Base-by-base conservation (phyloP, 2,797 vertebrate species). In the Spinus olivaceus region DNA sequence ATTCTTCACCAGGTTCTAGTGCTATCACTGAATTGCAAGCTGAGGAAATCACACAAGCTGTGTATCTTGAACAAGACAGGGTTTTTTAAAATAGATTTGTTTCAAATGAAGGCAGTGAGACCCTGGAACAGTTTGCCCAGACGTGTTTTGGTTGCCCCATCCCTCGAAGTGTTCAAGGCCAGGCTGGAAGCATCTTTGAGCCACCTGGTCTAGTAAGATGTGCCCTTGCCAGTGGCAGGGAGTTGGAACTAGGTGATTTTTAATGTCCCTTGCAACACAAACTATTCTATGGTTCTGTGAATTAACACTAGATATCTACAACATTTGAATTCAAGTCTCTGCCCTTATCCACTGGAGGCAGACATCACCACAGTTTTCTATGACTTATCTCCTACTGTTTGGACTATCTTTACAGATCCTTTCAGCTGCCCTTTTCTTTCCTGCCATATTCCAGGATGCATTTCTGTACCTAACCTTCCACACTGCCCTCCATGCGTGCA, bases 401-500 rank as follows among this genome's bases (percentile, higher is more conserved):
- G n/a, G 14, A 54, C 8, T 17, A 35, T 28, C 22, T 81, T n/a
- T 49, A 61, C 1, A 8, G 14, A 59, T 65, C 47, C 46, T 79
- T 72, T 42, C 27, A 67, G 20, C 15, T 72, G n/a, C 10, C 20
- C 21, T 86, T n/a, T 81, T 91, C 32, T 64, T 83, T 59, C 39
- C n/a, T 47, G 27, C 13, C 5, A 0, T 12, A 0, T 72, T 74
- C 17, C 30, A 53, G n/a, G 4, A 20, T 8, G 30, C 25, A 60
- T 60, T 78, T 64, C 37, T 60, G n/a, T 12, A 42, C 22, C 35
- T 39, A 65, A 41, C 2, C 44, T 81, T 81, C 51, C 7, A 2
- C 44, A 9, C 5, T 47, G 23, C 6, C 53, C 50, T 46, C 63
- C 42, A 8, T 1, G 6, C 6, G 6, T n/a, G 14, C 0, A 0